Evolutionary conservation across 2,797 vertebrate genomes (phyloP).

Genomic region (Streptopelia turtur): DNA sequence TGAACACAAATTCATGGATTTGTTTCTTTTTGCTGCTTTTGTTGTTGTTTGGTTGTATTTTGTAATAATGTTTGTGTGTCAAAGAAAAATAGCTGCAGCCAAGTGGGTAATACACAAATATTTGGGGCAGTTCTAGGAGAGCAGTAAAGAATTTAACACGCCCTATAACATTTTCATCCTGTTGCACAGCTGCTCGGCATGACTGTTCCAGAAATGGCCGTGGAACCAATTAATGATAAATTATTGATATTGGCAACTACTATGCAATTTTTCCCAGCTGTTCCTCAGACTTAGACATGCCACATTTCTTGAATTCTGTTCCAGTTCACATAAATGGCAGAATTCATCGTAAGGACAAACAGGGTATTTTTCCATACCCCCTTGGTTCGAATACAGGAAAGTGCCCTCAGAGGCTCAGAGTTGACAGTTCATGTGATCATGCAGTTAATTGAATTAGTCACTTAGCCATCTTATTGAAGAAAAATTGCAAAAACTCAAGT

Average conservation of each 20-base stretch:
- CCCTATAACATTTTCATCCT: not conserved
- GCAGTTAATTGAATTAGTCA: not conserved
- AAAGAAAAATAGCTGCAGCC: not conserved
- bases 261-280: slow-evolving; percentile 34
- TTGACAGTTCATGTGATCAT: not conserved
- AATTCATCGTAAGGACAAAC: not conserved
- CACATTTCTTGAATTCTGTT: not conserved
- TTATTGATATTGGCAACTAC: slow-evolving; percentile 63
- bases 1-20: not conserved
- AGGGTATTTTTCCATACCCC: not conserved
- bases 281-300: not conserved
- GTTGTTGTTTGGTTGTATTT: not conserved
- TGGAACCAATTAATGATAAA: slow-evolving; percentile 51
- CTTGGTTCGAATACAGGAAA: not conserved
- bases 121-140: not conserved
- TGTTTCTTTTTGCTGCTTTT: not conserved
- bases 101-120: not conserved
- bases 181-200: not conserved
- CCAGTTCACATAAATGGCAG: slow-evolving; percentile 2
- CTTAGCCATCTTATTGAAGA: not conserved
- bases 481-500: not conserved
- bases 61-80: not conserved
- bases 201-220: not conserved
- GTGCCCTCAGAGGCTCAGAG: not conserved
- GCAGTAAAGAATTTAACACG: not conserved